Base-by-base conservation (phyloP, 35 echinoderm and acorn worm genomes). In the Eucidaris tribuloides region DNA sequence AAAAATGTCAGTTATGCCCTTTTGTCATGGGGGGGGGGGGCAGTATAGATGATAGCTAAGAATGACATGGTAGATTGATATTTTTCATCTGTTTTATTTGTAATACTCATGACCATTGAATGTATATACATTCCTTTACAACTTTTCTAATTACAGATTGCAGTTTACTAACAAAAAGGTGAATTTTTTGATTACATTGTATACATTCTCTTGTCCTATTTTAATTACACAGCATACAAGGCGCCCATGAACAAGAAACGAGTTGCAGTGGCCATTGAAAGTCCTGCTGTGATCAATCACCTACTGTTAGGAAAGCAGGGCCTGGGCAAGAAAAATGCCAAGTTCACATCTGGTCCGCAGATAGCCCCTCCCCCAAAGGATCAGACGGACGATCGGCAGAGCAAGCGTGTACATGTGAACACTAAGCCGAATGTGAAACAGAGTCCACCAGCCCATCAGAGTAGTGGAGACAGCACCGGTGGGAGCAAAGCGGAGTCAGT, bases 271-370 rank as follows among this genome's bases (percentile, higher is more conserved):
- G 59, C 82, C 13, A 90, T 99, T 7, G 96, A 99, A 29, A 81
- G 81, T 15, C 96, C 96, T 20, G 86, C 90, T 31, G 96, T 83
- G 0, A 91, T 99, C 42, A 99, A 99, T 62, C 96, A 99, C 62
- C 68, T 99, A 32, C 68, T 99, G 7, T 81, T 99, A 34, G 96
- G 91, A 2, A 99, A 99, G 50, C 62, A 38, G 87, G 84, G 90
- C 25, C 79, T 99, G 13, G 96, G 96, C n/a, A 84, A 68, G 41
- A 99, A 93, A 0, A 99, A 93, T 87, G 82, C 78, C 22, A 93
- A 92, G 64, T 64, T 89, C 38, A 80, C 96, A 13, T 55, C 77
- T 23, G 83, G 82, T 22, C 91, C 91, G 20, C 65, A 83, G 79
- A 93, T 93, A 48, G 83, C 82, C 5, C 80, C 87, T 0, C 82